These are phyloP conservation scores for Rallus limicola DNA, from an alignment of 2,113 vertebrate species.

Conservation along the genomic window DNA sequence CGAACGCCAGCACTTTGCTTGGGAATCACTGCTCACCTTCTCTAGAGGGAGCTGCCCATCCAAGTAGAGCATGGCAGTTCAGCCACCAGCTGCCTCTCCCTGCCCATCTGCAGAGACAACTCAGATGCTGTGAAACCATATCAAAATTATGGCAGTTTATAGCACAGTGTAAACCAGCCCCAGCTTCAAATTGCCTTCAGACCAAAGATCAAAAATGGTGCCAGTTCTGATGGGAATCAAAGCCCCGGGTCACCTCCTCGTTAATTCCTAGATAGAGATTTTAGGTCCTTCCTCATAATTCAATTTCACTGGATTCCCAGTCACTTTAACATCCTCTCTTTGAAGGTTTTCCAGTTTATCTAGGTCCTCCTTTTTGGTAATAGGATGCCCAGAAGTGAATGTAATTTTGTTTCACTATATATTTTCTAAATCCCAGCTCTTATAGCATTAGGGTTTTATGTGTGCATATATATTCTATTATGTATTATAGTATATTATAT, in stretches of 20 bases:
- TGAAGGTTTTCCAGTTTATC: slow-evolving; percentile 33
- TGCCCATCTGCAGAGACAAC: accelerated
- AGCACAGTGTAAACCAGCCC: not conserved
- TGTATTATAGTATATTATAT: not conserved
- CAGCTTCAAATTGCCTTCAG: not conserved
- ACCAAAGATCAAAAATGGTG: not conserved
- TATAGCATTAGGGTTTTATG: slow-evolving; percentile 45
- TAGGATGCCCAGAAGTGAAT: not conserved
- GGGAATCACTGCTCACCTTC: accelerated
- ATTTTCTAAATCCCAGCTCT: slow-evolving; percentile 37
- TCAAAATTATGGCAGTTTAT: not conserved
- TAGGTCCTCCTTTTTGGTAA: not conserved
- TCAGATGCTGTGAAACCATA: not conserved
- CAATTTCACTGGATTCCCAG: not conserved
- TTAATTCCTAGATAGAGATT: not conserved
- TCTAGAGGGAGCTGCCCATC: not conserved
- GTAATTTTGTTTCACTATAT: not conserved
- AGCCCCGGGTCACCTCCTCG: not conserved
- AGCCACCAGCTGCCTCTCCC: accelerated
- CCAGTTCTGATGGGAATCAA: not conserved
- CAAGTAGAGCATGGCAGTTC: accelerated
- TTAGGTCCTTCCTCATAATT: not conserved
- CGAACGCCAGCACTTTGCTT: accelerated
- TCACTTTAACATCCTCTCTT: not conserved
- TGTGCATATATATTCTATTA: not conserved